Evolutionary conservation across 2,888 invertebrate genomes (phyloP), one percentile per base, ranked within the genome.

Genomic region (Drosophila mayaguana): DNA sequence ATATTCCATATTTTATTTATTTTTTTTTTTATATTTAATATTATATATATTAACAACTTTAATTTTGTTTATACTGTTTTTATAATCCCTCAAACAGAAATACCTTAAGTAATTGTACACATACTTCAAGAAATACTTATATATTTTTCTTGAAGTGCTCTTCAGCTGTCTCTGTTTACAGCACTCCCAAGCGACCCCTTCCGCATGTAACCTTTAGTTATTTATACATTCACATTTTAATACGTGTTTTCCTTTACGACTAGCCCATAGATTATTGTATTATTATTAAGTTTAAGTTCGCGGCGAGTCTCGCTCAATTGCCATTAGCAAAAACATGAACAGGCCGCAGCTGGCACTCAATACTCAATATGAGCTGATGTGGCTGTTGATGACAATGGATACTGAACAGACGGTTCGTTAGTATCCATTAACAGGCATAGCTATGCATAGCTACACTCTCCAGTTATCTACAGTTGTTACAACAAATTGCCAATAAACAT

Each of bases 401-500:
- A 56, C 56, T 63, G 57, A 74, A 65, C 69, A 59, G n/a, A 56
- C 45, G 45, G 73, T 73, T 80, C 78, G 60, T 79, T 79, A 75
- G 72, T 72, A 75, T 56, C 78, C 68, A 62, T 62, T 53, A 45
- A 65, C 53, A 40, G 48, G 38, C 56, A 43, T 36, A 70, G 69
- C 42, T 69, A 40, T 68, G 28, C 50, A 36, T 57, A 48, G 54
- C 53, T 36, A 45, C 62, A n/a, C 38, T 40, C 42, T 40, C 2
- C 43, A 54, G 38, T 42, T 54, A 64, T 54, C 61, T 38, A 38
- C 61, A 59, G 43, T 83, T 78, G 75, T 78, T 63, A 70, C 70
- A 83, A 71, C 72, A 71, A 85, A 78, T 82, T 82, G 75, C 56
- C 83, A 80, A 88, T 85, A 83, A 85, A 61, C 34, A 56, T 38